Evolutionary conservation across 1,140 invertebrate genomes (phyloP).

Genomic region (Acromyrmex echinatior): DNA sequence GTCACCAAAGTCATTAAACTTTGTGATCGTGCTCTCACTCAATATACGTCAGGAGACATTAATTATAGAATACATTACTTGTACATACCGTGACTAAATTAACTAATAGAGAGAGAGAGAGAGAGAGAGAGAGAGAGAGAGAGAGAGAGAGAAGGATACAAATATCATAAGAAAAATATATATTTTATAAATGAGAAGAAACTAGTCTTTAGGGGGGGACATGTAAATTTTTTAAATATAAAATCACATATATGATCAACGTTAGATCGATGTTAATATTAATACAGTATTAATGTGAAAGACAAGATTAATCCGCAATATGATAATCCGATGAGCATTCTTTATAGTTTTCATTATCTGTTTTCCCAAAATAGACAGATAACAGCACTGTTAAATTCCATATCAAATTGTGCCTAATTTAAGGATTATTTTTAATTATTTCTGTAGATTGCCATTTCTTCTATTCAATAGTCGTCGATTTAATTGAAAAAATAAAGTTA

Average conservation of each 20-base stretch:
- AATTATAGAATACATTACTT: slow-evolving; percentile 15
- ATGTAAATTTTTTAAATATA: not conserved
- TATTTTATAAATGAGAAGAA: not conserved
- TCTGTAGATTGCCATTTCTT: too few species aligned
- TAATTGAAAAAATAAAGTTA: too few species aligned
- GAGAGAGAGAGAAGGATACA: not conserved
- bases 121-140: not conserved
- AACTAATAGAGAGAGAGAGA: slow-evolving; percentile 3
- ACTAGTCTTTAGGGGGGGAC: not conserved
- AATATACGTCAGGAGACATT: not conserved
- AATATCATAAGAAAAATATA: not conserved
- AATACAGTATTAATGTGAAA: slow-evolving; percentile 3
- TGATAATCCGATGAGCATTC: slow-evolving; percentile 3
- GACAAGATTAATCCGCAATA: not conserved
- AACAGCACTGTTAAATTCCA: not conserved
- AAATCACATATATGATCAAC: not conserved
- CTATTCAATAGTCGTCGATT: too few species aligned
- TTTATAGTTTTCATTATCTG: not conserved
- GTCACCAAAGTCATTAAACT: slow-evolving; percentile 19
- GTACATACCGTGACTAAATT: not conserved
- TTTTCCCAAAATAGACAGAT: slow-evolving; percentile 15
- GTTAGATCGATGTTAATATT: not conserved
- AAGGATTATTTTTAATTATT: too few species aligned
- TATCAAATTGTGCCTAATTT: too few species aligned
- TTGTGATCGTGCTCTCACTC: slow-evolving; percentile 4